Evolutionary conservation across 2,888 invertebrate genomes (phyloP).

Genomic region (Dryadula phaetusa): DNA sequence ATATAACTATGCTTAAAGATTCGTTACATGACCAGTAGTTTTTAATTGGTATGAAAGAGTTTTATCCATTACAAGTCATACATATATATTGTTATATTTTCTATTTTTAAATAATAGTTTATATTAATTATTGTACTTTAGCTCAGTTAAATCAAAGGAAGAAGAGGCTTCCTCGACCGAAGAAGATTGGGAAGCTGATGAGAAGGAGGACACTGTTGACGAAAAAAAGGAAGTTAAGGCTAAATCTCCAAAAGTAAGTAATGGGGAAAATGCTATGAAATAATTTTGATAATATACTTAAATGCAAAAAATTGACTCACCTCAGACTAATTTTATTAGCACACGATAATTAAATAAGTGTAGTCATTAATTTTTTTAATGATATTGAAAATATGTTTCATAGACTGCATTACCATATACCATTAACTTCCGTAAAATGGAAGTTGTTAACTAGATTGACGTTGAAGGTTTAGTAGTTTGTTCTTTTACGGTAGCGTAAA

Average conservation of each 20-base stretch:
- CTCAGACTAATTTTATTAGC: too few relatives aligned
- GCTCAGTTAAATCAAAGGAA: conserved; percentile 77
- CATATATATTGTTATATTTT: neutral
- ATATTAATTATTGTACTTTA: conserved; percentile 47
- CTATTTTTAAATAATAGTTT: neutral
- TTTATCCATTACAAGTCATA: conserved; percentile 10
- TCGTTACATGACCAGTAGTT: too few relatives aligned
- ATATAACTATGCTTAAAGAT: too few relatives aligned
- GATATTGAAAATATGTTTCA: too few relatives aligned
- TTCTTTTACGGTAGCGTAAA: too few relatives aligned
- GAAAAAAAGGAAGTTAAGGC: conserved; percentile 71
- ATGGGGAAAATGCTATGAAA: neutral
- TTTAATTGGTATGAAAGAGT: neutral
- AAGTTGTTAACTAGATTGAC: too few relatives aligned
- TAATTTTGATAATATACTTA: neutral
- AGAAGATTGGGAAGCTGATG: conserved; percentile 80
- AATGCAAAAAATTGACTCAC: too few relatives aligned
- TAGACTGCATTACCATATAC: too few relatives aligned
- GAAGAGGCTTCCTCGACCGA: conserved; percentile 77
- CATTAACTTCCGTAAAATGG: too few relatives aligned
- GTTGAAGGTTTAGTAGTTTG: too few relatives aligned
- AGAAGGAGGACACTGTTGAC: conserved; percentile 72
- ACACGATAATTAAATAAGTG: too few relatives aligned
- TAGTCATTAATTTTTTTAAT: too few relatives aligned
- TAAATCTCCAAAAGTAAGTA: conserved; percentile 72